Evolutionary conservation across 2,113 vertebrate genomes (phyloP).

Genomic region (Menidia beryllina): DNA sequence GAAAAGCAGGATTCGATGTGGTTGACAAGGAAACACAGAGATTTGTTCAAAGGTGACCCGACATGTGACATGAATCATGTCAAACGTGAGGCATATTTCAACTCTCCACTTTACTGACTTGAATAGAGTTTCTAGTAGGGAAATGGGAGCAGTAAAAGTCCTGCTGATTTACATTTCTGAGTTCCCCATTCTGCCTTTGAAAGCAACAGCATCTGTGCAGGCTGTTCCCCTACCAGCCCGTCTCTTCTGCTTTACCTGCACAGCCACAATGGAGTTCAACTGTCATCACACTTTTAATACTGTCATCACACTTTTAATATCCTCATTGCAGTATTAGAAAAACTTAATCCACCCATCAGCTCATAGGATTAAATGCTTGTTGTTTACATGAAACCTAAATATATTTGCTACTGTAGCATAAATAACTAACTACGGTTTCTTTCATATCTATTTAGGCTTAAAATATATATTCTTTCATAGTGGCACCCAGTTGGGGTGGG

Average conservation of each 20-base stretch:
- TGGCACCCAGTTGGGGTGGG: not conserved
- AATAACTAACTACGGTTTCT: not conserved
- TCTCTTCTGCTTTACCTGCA: conserved; percentile 74
- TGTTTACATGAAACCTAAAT: conserved; percentile 20
- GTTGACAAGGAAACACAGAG: not conserved
- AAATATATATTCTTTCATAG: not conserved
- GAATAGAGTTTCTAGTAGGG: conserved; percentile 61
- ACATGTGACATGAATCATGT: conserved; percentile 9
- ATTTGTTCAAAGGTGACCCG: not conserved
- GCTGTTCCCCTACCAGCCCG: conserved; percentile 42
- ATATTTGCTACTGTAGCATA: not conserved
- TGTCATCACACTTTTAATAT: conserved; percentile 39
- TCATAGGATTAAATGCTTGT: not conserved
- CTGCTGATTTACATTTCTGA: conserved; percentile 77
- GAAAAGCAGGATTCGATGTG: not conserved
- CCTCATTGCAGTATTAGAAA: conserved; percentile 7
- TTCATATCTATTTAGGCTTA: not conserved
- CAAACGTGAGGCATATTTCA: conserved; percentile 27
- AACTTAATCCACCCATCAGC: not conserved
- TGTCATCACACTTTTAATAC: conserved; percentile 35
- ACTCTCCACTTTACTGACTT: conserved; percentile 61
- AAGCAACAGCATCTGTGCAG: conserved; percentile 55
- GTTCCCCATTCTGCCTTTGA: conserved; percentile 76
- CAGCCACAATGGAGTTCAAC: conserved; percentile 36
- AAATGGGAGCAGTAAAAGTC: conserved; percentile 70